Base-by-base conservation (phyloP, 2,888 invertebrate species). In the Palloptera scutellata region DNA sequence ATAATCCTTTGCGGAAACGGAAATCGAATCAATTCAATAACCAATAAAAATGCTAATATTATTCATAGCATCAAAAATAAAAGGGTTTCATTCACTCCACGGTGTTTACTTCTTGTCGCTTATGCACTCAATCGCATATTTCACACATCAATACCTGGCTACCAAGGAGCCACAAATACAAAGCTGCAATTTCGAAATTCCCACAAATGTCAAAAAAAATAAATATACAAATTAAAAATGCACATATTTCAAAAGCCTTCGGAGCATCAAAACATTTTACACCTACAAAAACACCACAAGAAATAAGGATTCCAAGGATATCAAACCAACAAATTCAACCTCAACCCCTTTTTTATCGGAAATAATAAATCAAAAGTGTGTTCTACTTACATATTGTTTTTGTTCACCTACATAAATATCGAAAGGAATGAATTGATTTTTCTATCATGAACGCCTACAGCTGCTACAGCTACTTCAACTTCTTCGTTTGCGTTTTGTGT, bases 1-100 rank as follows among this genome's bases (percentile, higher is more conserved):
- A 63, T 63, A 65, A 65, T 65, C 65, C 65, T n/a, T 52, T 65
- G 12, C 65, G 65, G 65, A 65, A 65, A 17, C 65, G 60, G 59
- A 65, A 30, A 54, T 54, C 19, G 43, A 64, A 60, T 65, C 65
- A 54, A 60, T 65, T 60, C 60, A 30, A 30, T 30, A 30, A 30
- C 6, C 30, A 30, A 30, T 30, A 30, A 30, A 30, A 30, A 30
- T 30, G 30, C 30, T 30, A 30, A 30, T 30, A 30, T 30, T 30
- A 30, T 30, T 30, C 30, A 30, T 30, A 30, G 30, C 30, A 2
- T 30, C 6, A 30, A 6, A 30, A 30, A 30, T 4, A 30, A 30
- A 6, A 6, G 2, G 2, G 30, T 30, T 30, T 30, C 2, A 30
- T 6, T 6, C 30, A 4, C 6, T 30, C 30, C 30, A 4, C 2